Evolutionary conservation across 2,888 invertebrate species (phyloP), one percentile per base, ranked within the genome.

Genomic region (Metellina segmentata): DNA sequence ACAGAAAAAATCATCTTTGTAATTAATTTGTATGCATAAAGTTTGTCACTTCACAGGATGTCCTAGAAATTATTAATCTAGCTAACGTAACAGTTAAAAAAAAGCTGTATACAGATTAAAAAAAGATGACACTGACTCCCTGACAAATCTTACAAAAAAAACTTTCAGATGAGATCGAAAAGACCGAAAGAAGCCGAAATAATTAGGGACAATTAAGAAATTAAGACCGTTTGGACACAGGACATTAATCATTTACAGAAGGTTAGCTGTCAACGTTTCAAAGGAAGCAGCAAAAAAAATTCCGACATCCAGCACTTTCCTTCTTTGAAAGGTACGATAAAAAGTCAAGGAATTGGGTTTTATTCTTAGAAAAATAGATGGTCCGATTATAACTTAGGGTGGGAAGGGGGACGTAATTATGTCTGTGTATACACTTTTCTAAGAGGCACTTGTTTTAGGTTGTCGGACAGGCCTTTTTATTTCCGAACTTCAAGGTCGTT

Each of bases 211-310:
- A 51, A 82, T 82, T 82, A 82, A 82, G 82, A 82, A 71, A 82
- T 82, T 82, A 82, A 48, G 82, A 82, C 19, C 71, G 48, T 81
- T 82, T 70, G 82, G 19, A 4, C 34, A 34, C 51, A 20, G 82
- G 51, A 71, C 82, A 82, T 82, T 51, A 82, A 82, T 82, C 82
- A 82, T 82, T 82, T 82, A 72, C 82, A 70, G 82, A 72, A 82
- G 82, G 82, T 82, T 82, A 71, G 71, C 82, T 82, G 82, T 82
- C 82, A 82, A 82, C 71, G 20, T 82, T 82, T 72, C 9, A 71
- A n/a, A 82, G 52, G 72, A 72, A 52, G 49, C 51, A n/a, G n/a
- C 9, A 7, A 19, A 52, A 70, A 81, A 81, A 81, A 48, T 48
- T 0, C 7, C 51, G 6, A 16, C n/a, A 34, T 34, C 77, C n/a